phyloP scores from a whole-genome alignment of 2,113 vertebrate genomes.

The Serilophus lunatus region DNA sequence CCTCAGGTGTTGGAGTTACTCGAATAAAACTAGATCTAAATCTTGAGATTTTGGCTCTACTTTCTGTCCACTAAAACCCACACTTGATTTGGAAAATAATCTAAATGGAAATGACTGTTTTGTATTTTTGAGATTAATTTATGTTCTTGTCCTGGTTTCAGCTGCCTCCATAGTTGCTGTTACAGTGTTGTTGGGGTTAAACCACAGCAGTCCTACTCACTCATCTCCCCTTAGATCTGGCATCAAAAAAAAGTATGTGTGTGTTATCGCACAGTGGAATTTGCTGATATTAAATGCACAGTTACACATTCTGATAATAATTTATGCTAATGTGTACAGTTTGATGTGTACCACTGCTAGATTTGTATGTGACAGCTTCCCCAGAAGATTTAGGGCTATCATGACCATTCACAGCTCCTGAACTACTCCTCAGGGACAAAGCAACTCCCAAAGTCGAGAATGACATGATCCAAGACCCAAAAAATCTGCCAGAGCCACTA shows the following conservation, averaged over 20 bases:
- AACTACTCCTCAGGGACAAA: background rate
- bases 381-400: background rate
- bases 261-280: background rate
- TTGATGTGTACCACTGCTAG: background rate
- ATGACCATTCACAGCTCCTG: background rate
- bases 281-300: background rate
- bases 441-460: background rate
- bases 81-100: background rate
- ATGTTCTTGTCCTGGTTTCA: background rate
- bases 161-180: too few species aligned
- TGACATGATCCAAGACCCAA: background rate
- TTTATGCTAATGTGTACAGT: background rate
- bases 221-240: background rate
- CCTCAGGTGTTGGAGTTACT: background rate
- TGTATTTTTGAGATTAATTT: background rate
- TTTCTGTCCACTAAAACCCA: background rate
- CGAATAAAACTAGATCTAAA: background rate
- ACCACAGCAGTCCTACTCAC: background rate
- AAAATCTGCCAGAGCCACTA: fast-evolving
- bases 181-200: background rate
- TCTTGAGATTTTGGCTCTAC: background rate
- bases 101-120: background rate
- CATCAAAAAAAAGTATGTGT: background rate
- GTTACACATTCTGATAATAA: background rate
- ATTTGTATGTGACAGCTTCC: background rate